Evolutionary conservation across 2,888 invertebrate genomes (phyloP).

Genomic region (Dione vanillae): DNA sequence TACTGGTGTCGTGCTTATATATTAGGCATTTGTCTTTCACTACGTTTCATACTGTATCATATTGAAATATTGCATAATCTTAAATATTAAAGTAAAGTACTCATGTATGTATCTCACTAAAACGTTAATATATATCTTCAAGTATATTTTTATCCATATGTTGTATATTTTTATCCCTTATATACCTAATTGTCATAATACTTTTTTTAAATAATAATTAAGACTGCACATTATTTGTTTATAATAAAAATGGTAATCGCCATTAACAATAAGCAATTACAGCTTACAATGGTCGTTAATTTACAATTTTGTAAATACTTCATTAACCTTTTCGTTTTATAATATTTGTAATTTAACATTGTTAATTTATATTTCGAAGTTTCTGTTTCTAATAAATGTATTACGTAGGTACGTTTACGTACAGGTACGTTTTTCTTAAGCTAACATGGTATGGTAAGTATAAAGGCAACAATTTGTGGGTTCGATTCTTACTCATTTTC

Average conservation of each 20-base stretch:
- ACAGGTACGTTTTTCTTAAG: too few species aligned
- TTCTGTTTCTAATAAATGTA: not conserved
- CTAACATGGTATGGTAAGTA: too few species aligned
- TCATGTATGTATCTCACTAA: too few species aligned
- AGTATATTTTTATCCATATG: too few species aligned
- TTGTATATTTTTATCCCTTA: not conserved
- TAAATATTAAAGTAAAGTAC: not conserved
- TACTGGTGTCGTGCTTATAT: slow-evolving; percentile 17
- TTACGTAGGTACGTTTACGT: too few species aligned
- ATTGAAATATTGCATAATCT: not conserved
- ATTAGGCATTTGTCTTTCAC: slow-evolving; percentile 29
- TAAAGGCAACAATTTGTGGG: too few species aligned
- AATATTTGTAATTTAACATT: not conserved
- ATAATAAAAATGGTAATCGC: too few species aligned
- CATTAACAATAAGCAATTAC: not conserved
- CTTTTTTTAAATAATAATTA: too few species aligned
- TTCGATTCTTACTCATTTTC: too few species aligned
- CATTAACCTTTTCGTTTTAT: not conserved
- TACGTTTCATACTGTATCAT: not conserved
- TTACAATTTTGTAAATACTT: not conserved
- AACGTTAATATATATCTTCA: too few species aligned
- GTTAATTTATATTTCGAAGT: not conserved
- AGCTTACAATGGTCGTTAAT: not conserved
- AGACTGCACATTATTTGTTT: too few species aligned
- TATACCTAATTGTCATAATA: too few species aligned